Conservation (phyloP, 2,888 invertebrate genomes). For the Melolontha melolontha region DNA sequence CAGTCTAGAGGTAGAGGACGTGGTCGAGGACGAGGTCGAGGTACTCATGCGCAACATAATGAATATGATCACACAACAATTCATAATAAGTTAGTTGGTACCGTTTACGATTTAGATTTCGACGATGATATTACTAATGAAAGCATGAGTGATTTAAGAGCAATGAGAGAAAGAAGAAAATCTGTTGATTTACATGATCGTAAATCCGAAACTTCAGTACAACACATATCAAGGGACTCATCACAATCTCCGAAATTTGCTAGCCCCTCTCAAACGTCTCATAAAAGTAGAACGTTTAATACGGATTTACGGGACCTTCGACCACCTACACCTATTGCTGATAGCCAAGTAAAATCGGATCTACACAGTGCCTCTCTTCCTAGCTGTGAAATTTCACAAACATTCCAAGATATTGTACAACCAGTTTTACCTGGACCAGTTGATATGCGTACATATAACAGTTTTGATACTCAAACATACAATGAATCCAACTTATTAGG, state of each 20-base stretch:
- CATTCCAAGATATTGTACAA: conserved; percentile 73
- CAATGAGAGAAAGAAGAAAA: conserved; percentile 82
- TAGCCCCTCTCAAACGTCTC: conserved; percentile 66
- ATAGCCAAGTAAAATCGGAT: conserved; percentile 56
- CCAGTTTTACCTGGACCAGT: conserved; percentile 88
- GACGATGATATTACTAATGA: conserved; percentile 85
- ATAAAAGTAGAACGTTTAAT: conserved; percentile 60
- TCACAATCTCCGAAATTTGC: conserved; percentile 71
- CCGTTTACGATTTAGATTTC: conserved; percentile 88
- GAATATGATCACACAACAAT: conserved; percentile 72
- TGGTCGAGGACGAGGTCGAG: conserved; percentile 64
- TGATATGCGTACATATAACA: conserved; percentile 89
- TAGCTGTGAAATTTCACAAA: conserved; percentile 54
- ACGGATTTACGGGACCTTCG: conserved; percentile 66
- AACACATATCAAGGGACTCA: conserved; percentile 65
- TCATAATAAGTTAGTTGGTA: conserved; percentile 84
- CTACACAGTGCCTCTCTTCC: conserved; percentile 47
- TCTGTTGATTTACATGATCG: conserved; percentile 78
- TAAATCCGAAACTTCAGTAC: conserved; percentile 40
- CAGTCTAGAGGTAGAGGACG: conserved; percentile 60
- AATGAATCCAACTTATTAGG: conserved; percentile 75
- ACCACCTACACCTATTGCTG: conserved; percentile 67
- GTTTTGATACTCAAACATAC: conserved; percentile 71
- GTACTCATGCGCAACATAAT: conserved; percentile 52
- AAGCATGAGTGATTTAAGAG: conserved; percentile 78